Evolutionary conservation across 2,797 vertebrate species (phyloP).

Genomic region (Uromys caudimaculatus): DNA sequence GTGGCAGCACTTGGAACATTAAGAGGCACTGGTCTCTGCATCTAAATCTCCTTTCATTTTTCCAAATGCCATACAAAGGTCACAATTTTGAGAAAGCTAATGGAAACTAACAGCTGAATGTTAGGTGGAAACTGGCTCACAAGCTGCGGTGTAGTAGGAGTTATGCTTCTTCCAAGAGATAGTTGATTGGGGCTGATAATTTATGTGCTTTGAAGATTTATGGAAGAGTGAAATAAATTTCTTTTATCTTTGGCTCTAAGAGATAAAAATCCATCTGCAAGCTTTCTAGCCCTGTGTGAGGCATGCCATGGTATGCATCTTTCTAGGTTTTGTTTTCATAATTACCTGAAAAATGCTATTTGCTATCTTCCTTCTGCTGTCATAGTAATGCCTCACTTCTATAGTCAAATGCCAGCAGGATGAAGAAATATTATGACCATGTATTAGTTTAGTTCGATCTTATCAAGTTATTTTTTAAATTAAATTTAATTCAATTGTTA

Average conservation of each 20-base stretch:
- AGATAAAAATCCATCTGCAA: conserved; percentile 24
- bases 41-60: conserved; percentile 30
- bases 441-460: conserved; percentile 26
- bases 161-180: conserved; percentile 63
- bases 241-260: conserved; percentile 64
- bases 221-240: conserved; percentile 62
- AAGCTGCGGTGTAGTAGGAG: conserved; percentile 7
- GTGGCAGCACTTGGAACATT: not conserved
- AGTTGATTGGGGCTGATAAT: conserved; percentile 49
- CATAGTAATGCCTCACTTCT: conserved; percentile 10
- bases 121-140: conserved; percentile 37
- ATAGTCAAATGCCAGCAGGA: not conserved
- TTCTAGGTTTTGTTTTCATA: conserved; percentile 43
- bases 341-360: not conserved
- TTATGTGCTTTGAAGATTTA: conserved; percentile 50
- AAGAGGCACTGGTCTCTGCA: not conserved
- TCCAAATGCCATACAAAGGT: conserved; percentile 27
- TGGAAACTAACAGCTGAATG: conserved; percentile 33
- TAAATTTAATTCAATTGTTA: conserved; percentile 51
- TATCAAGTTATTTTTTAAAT: not conserved
- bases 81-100: conserved; percentile 49
- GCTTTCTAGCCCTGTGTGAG: conserved; percentile 31
- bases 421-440: not conserved
- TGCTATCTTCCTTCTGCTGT: conserved; percentile 13
- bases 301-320: not conserved